Percentiles rank a stretch among this genome's conserved stretches.
phyloP scores from a whole-genome alignment of 2,888 invertebrate species.

The Ichneumoninae sp. region DNA sequence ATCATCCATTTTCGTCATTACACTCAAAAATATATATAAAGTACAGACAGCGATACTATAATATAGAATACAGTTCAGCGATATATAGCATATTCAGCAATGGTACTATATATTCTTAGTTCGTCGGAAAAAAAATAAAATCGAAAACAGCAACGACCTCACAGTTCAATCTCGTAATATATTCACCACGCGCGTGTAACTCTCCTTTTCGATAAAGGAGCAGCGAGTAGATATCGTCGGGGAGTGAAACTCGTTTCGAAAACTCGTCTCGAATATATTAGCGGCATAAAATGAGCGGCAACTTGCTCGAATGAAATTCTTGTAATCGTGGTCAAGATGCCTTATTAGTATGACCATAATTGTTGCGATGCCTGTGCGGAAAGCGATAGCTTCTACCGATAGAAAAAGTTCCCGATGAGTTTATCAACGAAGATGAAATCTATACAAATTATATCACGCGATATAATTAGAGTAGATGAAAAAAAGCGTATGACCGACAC shows the following conservation, averaged over 20 bases:
- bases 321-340: conserved; percentile 1
- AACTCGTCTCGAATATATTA: conserved; percentile 64
- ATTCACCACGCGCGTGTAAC: conserved; percentile 53
- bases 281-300: conserved; percentile 49
- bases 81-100: not conserved
- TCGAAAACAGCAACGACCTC: conserved; percentile 42
- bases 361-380: not conserved
- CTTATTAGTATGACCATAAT: not conserved
- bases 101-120: conserved; percentile 3
- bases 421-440: not conserved
- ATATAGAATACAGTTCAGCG: not conserved
- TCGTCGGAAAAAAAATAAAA: conserved; percentile 7
- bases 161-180: conserved; percentile 41
- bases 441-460: not conserved
- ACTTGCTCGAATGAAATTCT: conserved; percentile 42
- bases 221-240: conserved; percentile 42
- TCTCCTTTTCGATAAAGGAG: conserved; percentile 64
- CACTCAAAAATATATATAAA: not conserved
- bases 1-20: not conserved
- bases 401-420: not conserved
- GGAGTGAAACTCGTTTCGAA: conserved; percentile 60
- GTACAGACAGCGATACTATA: not conserved
- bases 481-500: not conserved
- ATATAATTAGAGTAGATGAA: not conserved
- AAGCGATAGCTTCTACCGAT: not conserved